Base-by-base conservation (phyloP, 2,113 vertebrate genomes). In the Dromaius novaehollandiae region DNA sequence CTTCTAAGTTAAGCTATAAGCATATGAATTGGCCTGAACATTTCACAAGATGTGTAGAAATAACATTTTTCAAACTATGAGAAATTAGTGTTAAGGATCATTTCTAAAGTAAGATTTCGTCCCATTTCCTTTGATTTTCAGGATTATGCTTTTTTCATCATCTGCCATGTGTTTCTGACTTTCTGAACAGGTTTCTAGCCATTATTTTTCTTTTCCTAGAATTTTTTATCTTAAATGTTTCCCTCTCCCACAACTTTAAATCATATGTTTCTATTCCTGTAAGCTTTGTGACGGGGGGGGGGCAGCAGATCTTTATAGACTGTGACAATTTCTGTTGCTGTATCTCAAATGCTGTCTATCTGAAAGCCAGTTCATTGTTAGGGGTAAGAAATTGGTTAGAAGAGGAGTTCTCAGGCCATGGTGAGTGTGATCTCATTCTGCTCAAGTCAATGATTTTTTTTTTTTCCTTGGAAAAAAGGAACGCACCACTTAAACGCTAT, bases 141-240 rank as follows among this genome's bases (percentile, higher is more conserved):
- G 42, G 28, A 44, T 44, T 44, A 42, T 44, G 10, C 11, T 19
- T 19, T 71, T 51, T 25, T 36, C 15, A 36, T 17, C 48, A 71
- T 38, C 48, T 70, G 18, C 30, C 9, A n/a, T 26, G 46, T 36
- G 4, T 7, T 34, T 50, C 78, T 8, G 28, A 46, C 8, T 21
- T 53, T 40, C 68, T 66, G n/a, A 32, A 4, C 25, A 11, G 1
- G 8, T 30, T 68, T 85, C 9, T 51, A 8, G 10, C 6, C 1
- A 13, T 61, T 53, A 4, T 19, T 24, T 1, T 7, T n/a, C 0
- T n/a, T 65, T 77, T 51, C 6, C 1, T 32, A 20, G 4, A 8
- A 38, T 38, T 38, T 26, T 21, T 50, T 4, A 17, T 30, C 38
- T 55, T 61, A 8, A 48, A 48, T 48, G 19, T 18, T 48, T 48